Evolutionary conservation across 1,140 invertebrate species (phyloP).

Genomic region (Drosophila pectinifera): DNA sequence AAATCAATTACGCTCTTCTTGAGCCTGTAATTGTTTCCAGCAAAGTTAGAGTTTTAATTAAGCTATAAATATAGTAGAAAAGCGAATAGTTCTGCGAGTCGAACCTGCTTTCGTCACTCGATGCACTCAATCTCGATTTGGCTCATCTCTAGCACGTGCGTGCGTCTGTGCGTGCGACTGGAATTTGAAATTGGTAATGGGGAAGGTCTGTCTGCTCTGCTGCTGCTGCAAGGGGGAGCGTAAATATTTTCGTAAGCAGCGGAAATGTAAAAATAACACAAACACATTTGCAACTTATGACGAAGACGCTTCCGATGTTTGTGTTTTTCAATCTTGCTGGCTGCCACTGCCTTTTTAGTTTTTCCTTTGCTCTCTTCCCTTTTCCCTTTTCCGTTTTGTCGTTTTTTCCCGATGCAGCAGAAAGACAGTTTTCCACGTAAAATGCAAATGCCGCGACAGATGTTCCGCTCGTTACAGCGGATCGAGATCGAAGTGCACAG

Average conservation of each 20-base stretch:
- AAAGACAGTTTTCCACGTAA: slow-evolving; percentile 73
- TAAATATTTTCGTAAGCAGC: slow-evolving; percentile 80
- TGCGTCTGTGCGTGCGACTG: slow-evolving; percentile 49
- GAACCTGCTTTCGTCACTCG: slow-evolving; percentile 17
- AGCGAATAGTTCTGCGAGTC: not conserved
- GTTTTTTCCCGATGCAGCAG: slow-evolving; percentile 37
- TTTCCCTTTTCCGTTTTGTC: slow-evolving; percentile 1
- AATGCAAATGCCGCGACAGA: slow-evolving; percentile 73
- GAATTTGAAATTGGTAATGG: slow-evolving; percentile 57
- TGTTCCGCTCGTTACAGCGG: slow-evolving; percentile 61
- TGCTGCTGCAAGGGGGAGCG: slow-evolving; percentile 21
- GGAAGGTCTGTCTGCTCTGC: slow-evolving; percentile 20
- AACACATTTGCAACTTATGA: slow-evolving; percentile 69
- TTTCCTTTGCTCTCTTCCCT: slow-evolving; percentile 4
- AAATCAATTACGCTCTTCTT: not conserved
- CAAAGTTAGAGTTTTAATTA: not conserved
- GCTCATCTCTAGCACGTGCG: slow-evolving; percentile 28
- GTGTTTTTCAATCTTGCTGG: slow-evolving; percentile 54
- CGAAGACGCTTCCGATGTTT: slow-evolving; percentile 47
- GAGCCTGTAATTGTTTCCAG: not conserved
- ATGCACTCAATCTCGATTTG: slow-evolving; percentile 32
- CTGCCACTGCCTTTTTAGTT: slow-evolving; percentile 20
- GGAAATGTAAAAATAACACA: slow-evolving; percentile 83
- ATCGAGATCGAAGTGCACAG: slow-evolving; percentile 28
- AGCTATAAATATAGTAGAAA: not conserved